Evolutionary conservation across 2,888 invertebrate species (phyloP).

Genomic region (Ptilodon capucinus): DNA sequence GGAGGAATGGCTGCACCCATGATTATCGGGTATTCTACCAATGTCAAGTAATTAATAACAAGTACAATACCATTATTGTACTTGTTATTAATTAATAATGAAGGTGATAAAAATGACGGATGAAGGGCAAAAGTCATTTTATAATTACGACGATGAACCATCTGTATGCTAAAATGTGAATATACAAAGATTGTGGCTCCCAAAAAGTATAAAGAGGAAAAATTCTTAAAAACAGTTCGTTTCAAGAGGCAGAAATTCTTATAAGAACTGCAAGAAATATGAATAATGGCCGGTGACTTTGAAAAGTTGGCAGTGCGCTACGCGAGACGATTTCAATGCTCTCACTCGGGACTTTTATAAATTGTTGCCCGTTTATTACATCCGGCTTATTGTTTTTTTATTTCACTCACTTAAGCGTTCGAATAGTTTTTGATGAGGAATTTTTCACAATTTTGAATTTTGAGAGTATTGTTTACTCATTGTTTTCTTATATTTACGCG

Average conservation of each 20-base stretch:
- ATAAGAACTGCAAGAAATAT: conserved; percentile 47
- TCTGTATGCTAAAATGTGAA: not conserved
- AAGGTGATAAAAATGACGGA: too few relatives aligned
- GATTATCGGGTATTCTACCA: too few relatives aligned
- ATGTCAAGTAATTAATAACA: too few relatives aligned
- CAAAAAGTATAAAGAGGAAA: conserved; percentile 24
- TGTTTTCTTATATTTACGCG: too few relatives aligned
- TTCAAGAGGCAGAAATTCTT: conserved; percentile 31
- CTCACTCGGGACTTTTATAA: conserved; percentile 47
- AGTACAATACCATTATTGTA: too few relatives aligned
- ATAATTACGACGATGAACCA: not conserved
- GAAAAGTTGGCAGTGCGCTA: conserved; percentile 49
- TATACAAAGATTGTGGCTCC: conserved; percentile 7
- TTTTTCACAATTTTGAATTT: conserved; percentile 24
- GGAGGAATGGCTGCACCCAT: too few relatives aligned
- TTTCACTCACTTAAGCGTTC: conserved; percentile 22
- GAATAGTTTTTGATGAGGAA: conserved; percentile 27
- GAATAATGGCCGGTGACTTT: conserved; percentile 58
- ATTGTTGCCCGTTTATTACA: conserved; percentile 46
- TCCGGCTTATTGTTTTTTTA: conserved; percentile 35
- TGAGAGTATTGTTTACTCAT: not conserved
- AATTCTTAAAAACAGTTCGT: conserved; percentile 24
- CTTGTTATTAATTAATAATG: too few relatives aligned
- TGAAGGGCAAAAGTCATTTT: not conserved
- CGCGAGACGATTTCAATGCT: conserved; percentile 29